Percentiles rank a stretch among this genome's conserved stretches.
phyloP scores from a whole-genome alignment of 2,888 invertebrate genomes.

The Linyphia triangularis region DNA sequence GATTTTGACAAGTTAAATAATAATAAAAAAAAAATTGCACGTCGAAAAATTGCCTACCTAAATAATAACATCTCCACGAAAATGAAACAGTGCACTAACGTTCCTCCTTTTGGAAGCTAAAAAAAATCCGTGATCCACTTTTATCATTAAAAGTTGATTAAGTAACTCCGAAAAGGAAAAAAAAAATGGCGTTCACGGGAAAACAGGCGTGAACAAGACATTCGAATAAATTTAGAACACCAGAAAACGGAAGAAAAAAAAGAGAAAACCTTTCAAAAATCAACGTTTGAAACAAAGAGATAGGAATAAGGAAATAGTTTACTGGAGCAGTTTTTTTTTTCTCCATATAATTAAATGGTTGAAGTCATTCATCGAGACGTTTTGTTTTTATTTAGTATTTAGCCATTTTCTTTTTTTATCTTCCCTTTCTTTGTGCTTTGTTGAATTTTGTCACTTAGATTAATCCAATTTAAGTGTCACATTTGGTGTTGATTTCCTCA shows the following conservation, averaged over 20 bases:
- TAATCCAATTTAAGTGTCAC: neutral
- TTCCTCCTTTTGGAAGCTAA: neutral
- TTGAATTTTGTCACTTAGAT: neutral
- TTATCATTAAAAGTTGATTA: slow-evolving; percentile 37
- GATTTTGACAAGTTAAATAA: neutral
- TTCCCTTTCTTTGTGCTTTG: neutral
- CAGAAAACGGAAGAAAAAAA: neutral
- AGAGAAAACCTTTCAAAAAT: neutral
- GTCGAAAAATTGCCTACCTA: neutral
- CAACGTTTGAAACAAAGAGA: slow-evolving; percentile 43
- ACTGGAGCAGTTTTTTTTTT: neutral
- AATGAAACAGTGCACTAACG: neutral
- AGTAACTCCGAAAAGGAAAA: slow-evolving; percentile 15
- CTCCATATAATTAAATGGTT: neutral
- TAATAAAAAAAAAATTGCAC: neutral
- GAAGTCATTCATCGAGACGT: neutral
- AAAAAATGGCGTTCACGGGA: neutral
- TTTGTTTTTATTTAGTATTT: neutral
- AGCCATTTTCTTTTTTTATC: neutral
- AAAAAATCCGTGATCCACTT: slow-evolving; percentile 20
- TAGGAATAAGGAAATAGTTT: slow-evolving; percentile 38
- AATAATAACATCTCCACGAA: neutral
- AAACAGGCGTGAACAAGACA: slow-evolving; percentile 15
- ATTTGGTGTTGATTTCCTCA: too few relatives aligned
- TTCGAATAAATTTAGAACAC: slow-evolving; percentile 44